phyloP scores from a whole-genome alignment of 2,888 invertebrate genomes.

The Brachylomia viminalis region DNA sequence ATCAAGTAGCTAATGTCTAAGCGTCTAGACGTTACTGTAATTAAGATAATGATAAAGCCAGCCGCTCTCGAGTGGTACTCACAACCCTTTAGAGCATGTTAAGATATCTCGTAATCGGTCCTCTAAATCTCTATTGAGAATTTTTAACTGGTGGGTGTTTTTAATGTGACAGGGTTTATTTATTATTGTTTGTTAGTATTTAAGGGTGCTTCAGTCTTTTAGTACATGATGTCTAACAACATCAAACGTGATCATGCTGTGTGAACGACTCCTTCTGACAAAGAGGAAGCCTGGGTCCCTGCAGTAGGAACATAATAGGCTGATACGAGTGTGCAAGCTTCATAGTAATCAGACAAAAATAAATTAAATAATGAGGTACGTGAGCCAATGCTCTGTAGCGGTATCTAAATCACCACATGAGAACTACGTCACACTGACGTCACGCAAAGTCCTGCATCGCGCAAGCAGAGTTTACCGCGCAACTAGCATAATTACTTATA shows the following conservation, averaged over 20 bases:
- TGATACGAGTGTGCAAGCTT: neutral
- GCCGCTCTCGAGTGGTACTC: slow-evolving; percentile 77
- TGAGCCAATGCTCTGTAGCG: neutral
- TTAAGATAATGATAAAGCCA: slow-evolving; percentile 81
- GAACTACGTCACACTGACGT: too few relatives aligned
- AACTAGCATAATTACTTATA: too few relatives aligned
- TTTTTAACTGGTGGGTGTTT: slow-evolving; percentile 49
- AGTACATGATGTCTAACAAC: neutral
- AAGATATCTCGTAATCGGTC: slow-evolving; percentile 82
- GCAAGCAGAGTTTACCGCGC: too few relatives aligned
- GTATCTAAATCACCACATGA: too few relatives aligned
- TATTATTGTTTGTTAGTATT: slow-evolving; percentile 8
- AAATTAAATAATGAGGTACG: neutral
- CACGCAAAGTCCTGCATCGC: too few relatives aligned
- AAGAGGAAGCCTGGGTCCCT: too few relatives aligned
- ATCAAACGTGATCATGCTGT: neutral
- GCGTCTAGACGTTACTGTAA: slow-evolving; percentile 80
- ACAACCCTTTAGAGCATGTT: slow-evolving; percentile 82
- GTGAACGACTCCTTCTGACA: too few relatives aligned
- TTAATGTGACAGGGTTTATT: slow-evolving; percentile 34
- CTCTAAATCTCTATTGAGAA: slow-evolving; percentile 68
- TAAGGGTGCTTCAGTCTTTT: neutral
- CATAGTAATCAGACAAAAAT: neutral
- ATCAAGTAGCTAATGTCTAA: slow-evolving; percentile 76
- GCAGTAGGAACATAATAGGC: neutral